Evolutionary conservation across 2,113 vertebrate genomes (phyloP).

Genomic region (Oxyura jamaicensis): DNA sequence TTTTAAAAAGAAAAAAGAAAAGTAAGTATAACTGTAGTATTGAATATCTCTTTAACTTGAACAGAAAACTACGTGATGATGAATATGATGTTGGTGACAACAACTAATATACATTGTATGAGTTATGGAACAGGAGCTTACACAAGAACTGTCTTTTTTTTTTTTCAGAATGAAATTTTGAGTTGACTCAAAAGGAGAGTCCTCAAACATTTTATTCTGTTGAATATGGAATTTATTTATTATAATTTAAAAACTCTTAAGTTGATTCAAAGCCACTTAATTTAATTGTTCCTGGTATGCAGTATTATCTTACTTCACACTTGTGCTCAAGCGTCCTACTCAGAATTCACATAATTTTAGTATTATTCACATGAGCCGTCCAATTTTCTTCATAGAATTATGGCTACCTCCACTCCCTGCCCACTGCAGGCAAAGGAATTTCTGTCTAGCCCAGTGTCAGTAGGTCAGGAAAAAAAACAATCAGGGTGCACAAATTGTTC

Average conservation of each 20-base stretch:
- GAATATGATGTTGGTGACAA: not conserved
- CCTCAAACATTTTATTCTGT: not conserved
- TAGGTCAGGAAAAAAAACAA: not conserved
- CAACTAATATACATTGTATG: not conserved
- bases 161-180: not conserved
- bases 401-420: not conserved
- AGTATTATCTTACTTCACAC: not conserved
- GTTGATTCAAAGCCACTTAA: not conserved
- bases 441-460: not conserved
- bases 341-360: not conserved
- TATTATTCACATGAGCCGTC: not conserved
- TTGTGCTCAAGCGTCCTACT: not conserved
- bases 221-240: not conserved
- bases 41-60: not conserved
- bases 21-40: not conserved
- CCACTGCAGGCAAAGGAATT: not conserved
- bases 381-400: not conserved
- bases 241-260: not conserved
- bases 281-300: not conserved
- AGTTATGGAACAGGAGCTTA: not conserved
- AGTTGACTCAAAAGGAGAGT: not conserved
- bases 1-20: too few species aligned
- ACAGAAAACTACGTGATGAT: not conserved
- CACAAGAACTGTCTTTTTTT: not conserved
- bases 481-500: not conserved